Evolutionary conservation across 2,888 invertebrate genomes (phyloP).

Genomic region (Eubasilissa splendida): DNA sequence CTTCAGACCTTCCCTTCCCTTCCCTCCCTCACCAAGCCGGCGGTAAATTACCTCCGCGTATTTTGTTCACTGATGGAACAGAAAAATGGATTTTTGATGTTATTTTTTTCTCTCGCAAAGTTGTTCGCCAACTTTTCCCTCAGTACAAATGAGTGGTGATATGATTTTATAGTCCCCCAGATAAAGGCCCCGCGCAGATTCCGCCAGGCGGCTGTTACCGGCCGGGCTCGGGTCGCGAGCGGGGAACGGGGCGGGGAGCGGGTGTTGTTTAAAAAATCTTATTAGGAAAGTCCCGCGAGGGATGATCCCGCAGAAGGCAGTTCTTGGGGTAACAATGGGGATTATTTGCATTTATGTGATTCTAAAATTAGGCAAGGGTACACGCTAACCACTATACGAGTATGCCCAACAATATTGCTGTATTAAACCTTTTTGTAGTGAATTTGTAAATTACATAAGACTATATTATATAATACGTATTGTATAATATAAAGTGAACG

Average conservation of each 20-base stretch:
- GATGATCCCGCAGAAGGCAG: conserved; percentile 23
- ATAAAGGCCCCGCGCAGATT: conserved; percentile 49
- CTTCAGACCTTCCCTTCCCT: neutral
- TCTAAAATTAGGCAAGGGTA: conserved; percentile 44
- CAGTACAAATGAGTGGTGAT: conserved; percentile 55
- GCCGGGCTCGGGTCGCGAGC: neutral
- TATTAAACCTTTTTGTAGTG: too few relatives aligned
- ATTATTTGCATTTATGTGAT: conserved; percentile 54
- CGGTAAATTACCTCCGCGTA: conserved; percentile 50
- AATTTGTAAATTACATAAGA: too few relatives aligned
- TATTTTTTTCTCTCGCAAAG: conserved; percentile 53
- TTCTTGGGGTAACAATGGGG: conserved; percentile 35
- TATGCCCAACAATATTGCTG: too few relatives aligned
- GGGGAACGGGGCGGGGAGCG: conserved; percentile 22
- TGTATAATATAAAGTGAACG: too few relatives aligned
- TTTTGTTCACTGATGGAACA: conserved; percentile 54
- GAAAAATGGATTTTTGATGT: conserved; percentile 59
- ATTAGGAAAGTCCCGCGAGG: conserved; percentile 35
- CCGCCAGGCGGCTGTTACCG: conserved; percentile 16
- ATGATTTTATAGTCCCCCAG: conserved; percentile 51
- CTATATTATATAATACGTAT: too few relatives aligned
- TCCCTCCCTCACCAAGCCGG: neutral
- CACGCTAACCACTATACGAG: too few relatives aligned
- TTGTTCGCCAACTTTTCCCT: conserved; percentile 53
- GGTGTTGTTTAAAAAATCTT: conserved; percentile 40